Evolutionary conservation across 92 coral and sea anemone genomes (phyloP), one percentile per base, ranked within the genome.

Genomic region (Phenganax marumi): DNA sequence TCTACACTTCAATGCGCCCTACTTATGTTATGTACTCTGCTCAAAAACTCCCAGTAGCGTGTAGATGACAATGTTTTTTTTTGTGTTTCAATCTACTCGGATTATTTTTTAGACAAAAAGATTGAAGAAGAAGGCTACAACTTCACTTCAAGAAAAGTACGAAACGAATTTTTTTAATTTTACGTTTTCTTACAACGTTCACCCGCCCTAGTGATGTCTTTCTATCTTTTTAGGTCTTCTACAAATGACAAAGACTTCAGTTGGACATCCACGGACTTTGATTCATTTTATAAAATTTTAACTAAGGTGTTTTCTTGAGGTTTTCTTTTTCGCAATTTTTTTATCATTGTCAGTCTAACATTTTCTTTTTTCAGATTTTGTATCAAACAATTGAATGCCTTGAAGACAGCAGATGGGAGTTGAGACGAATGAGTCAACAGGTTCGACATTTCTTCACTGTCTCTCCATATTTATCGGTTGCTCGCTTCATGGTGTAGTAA

Each of bases 351-450:
- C 5, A 8, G n/a, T 58, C 23, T 58, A 3, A 16, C 23, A 1
- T 18, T 58, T 13, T 58, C 21, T 8, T 58, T 58, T 81, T 60
- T 33, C 73, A 96, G 99, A 87, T 96, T 13, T 73, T 96, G 12
- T 90, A 87, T 43, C 97, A 96, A 80, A 91, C 96, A 8, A 87
- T 91, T 77, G 99, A 96, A 62, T 96, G 97, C 66, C 85, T 96
- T 51, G 99, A 92, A 58, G 99, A 96, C 80, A 81, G 93, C 9
- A 91, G 99, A 58, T 96, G 99, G 99, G 99, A 96, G 77, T 82
- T 96, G 33, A 90, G 99, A 75, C 84, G 99, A 88, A 96, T 96
- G 99, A 91, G 96, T 13, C 99, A 96, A 73, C 99, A 96, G 97
- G 97, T 93, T 52, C 7, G 69, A 3, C 12, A 65, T 19, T 33